These are phyloP conservation scores for Limnephilus auricula DNA, from an alignment of 2,888 invertebrate species.

Conservation along the genomic window DNA sequence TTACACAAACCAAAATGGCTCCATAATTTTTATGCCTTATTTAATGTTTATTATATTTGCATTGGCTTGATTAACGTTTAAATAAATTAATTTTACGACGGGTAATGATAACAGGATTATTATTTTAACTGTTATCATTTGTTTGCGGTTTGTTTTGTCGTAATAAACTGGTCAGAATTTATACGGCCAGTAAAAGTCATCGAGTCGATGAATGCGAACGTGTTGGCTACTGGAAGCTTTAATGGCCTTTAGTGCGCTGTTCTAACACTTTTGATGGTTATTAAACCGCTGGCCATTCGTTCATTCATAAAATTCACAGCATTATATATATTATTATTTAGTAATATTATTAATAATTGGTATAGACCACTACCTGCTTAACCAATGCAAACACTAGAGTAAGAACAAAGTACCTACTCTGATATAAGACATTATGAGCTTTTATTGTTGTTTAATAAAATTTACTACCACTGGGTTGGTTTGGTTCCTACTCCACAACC, in stretches of 20 bases:
- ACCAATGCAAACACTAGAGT: neutral
- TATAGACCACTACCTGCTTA: neutral
- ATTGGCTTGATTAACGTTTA: slow-evolving; percentile 33
- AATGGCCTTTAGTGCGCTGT: slow-evolving; percentile 2
- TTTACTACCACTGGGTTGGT: neutral
- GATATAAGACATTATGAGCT: neutral
- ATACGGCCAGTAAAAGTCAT: slow-evolving; percentile 30
- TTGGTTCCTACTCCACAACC: too few species aligned
- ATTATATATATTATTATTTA: neutral
- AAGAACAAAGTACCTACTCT: neutral
- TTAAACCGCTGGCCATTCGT: neutral
- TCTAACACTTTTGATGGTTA: slow-evolving; percentile 19
- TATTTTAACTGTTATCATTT: slow-evolving; percentile 17
- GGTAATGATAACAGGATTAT: slow-evolving; percentile 2
- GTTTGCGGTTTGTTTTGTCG: slow-evolving; percentile 34
- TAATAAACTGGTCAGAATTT: slow-evolving; percentile 42
- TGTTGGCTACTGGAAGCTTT: slow-evolving; percentile 11
- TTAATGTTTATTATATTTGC: slow-evolving; percentile 20
- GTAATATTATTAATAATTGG: neutral
- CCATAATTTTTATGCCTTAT: slow-evolving; percentile 42
- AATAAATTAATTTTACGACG: slow-evolving; percentile 33
- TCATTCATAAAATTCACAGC: neutral
- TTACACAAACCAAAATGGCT: slow-evolving; percentile 46
- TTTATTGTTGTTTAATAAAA: neutral
- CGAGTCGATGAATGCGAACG: slow-evolving; percentile 9